These are phyloP conservation scores for Synanthedon andrenaeformis DNA, from an alignment of 2,888 invertebrate genomes.

Conservation along the genomic window DNA sequence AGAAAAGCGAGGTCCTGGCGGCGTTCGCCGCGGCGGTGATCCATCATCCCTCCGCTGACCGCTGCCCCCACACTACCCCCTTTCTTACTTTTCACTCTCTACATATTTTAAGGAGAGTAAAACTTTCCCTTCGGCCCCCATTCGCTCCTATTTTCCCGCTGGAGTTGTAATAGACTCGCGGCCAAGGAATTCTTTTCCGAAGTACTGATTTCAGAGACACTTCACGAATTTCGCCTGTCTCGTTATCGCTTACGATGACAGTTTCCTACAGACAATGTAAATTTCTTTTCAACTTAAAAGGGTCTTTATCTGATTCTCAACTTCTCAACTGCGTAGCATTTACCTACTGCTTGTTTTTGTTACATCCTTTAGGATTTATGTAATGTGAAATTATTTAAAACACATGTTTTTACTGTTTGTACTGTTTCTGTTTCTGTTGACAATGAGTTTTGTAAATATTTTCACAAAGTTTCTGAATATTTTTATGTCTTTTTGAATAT, in stretches of 20 bases:
- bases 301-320: slow-evolving; percentile 24
- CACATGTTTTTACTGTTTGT: no score
- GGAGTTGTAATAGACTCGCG: slow-evolving; percentile 45
- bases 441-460: no score
- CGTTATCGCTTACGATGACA: slow-evolving; percentile 39
- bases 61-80: slow-evolving; percentile 42
- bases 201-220: slow-evolving; percentile 26
- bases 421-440: no score
- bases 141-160: slow-evolving; percentile 47
- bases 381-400: no score
- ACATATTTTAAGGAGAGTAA: slow-evolving; percentile 71
- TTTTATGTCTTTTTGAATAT: no score
- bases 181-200: slow-evolving; percentile 23
- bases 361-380: background rate
- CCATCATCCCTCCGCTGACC: slow-evolving; percentile 68
- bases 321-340: slow-evolving; percentile 21
- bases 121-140: slow-evolving; percentile 57
- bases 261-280: slow-evolving; percentile 32
- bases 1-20: slow-evolving; percentile 47
- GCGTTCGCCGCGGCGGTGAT: slow-evolving; percentile 47
- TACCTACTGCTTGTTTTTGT: background rate
- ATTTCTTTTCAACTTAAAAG: slow-evolving; percentile 30
- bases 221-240: slow-evolving; percentile 44
- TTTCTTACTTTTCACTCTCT: slow-evolving; percentile 69
- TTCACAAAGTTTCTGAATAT: no score